These are phyloP conservation scores for Anthopleura xanthogrammica DNA, from an alignment of 92 coral and sea anemone species.

Conservation along the genomic window DNA sequence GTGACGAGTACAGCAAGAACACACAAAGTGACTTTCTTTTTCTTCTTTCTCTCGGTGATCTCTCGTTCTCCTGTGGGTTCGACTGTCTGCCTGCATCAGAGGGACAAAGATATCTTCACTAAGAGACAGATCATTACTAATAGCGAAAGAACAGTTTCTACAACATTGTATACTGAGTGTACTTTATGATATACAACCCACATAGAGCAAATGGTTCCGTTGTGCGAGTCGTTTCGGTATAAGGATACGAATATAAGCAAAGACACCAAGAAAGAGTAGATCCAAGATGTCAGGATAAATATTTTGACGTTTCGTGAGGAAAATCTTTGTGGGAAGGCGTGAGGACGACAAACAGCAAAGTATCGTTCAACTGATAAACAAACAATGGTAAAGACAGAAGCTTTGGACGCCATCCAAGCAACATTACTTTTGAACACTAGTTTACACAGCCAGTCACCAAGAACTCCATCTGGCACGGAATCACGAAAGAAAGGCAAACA, in stretches of 20 bases:
- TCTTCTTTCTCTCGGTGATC: conserved; percentile 28
- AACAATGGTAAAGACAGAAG: neutral
- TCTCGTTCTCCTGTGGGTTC: conserved; percentile 19
- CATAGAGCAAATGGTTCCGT: no score
- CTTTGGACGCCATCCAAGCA: neutral
- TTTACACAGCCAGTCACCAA: neutral
- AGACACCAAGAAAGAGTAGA: no score
- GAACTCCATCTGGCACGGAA: neutral
- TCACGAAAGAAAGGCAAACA: neutral
- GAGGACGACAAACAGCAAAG: neutral
- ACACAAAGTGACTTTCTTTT: no score
- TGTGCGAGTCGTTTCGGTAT: no score
- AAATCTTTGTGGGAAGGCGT: no score
- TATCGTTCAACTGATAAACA: conserved; percentile 3
- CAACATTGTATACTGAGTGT: no score
- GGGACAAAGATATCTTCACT: conserved; percentile 2
- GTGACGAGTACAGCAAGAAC: no score
- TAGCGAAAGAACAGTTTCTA: neutral
- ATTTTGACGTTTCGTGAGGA: no score
- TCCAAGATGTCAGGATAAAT: no score
- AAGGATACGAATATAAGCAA: no score
- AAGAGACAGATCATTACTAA: no score
- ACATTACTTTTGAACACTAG: neutral
- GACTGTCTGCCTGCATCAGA: conserved; percentile 24
- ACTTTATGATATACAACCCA: no score